Evolutionary conservation across 2,888 invertebrate genomes (phyloP).

Genomic region (Phasia obesa): DNA sequence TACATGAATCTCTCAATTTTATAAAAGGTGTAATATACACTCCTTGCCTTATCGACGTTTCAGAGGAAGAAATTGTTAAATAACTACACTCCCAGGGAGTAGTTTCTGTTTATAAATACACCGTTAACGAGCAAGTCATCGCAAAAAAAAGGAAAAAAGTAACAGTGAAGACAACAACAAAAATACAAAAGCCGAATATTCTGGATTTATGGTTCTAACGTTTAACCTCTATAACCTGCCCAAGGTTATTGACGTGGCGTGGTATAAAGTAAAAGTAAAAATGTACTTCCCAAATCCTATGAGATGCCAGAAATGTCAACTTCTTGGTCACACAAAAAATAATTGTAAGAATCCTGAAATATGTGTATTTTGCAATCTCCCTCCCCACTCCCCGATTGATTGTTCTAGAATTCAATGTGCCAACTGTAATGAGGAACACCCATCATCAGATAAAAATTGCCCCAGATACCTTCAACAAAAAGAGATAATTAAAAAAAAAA

Average conservation of each 20-base stretch:
- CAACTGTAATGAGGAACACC: conserved; percentile 12
- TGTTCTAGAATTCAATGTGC: conserved; percentile 14
- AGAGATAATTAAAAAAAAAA: too few relatives aligned
- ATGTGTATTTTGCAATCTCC: conserved; percentile 8
- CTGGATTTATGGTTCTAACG: conserved; percentile 11
- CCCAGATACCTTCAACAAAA: conserved; percentile 13
- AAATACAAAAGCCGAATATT: too few relatives aligned
- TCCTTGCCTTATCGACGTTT: conserved; percentile 39
- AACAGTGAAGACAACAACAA: too few relatives aligned
- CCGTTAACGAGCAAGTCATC: background rate
- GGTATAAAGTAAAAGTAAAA: conserved; percentile 15
- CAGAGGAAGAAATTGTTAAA: conserved; percentile 38
- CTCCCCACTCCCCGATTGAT: background rate
- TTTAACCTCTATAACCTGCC: too few relatives aligned
- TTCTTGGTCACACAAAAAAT: conserved; percentile 47
- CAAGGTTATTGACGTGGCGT: too few relatives aligned
- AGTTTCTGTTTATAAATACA: conserved; percentile 13
- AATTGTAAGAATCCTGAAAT: background rate
- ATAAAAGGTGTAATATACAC: conserved; percentile 44
- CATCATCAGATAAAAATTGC: conserved; percentile 29
- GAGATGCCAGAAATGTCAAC: conserved; percentile 40
- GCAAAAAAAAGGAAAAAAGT: background rate
- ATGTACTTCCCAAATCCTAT: conserved; percentile 35
- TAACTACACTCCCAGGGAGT: conserved; percentile 10
- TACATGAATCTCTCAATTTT: conserved; percentile 28